phyloP scores from a whole-genome alignment of 2,888 invertebrate genomes.

The Colostygia pectinataria region DNA sequence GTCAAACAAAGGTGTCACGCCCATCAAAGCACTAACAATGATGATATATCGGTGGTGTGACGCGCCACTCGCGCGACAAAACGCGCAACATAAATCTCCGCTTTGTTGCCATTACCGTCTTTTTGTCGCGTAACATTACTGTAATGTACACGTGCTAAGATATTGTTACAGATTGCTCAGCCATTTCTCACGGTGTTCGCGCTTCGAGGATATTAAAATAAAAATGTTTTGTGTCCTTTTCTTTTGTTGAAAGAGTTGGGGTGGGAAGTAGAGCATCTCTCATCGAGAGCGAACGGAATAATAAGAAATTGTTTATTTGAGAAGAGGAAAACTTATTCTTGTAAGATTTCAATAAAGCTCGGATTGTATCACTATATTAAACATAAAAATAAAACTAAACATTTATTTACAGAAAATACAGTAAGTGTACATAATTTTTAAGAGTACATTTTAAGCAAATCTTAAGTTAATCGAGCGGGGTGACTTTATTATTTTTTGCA shows the following conservation, averaged over 20 bases:
- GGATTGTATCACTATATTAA: neutral
- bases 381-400: too few relatives aligned
- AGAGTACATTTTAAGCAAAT: too few relatives aligned
- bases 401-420: too few relatives aligned
- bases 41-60: constrained; percentile 17
- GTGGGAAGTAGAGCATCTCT: constrained; percentile 20
- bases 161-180: constrained; percentile 52
- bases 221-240: constrained; percentile 26
- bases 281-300: constrained; percentile 7
- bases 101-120: constrained; percentile 54
- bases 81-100: constrained; percentile 42
- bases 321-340: neutral
- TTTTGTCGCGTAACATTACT: constrained; percentile 51
- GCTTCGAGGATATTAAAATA: constrained; percentile 26
- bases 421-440: too few relatives aligned
- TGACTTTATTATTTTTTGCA: too few relatives aligned
- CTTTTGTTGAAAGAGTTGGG: constrained; percentile 29
- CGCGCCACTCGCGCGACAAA: constrained; percentile 19
- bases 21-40: constrained; percentile 16
- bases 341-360: neutral
- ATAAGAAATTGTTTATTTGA: constrained; percentile 16
- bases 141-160: constrained; percentile 48
- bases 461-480: too few relatives aligned
- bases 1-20: constrained; percentile 2
- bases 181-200: constrained; percentile 40